Percentiles rank a stretch among this genome's conserved stretches.
These are phyloP conservation scores for Eupithecia pulchellata DNA, from an alignment of 2,888 invertebrate genomes.

Conservation along the genomic window DNA sequence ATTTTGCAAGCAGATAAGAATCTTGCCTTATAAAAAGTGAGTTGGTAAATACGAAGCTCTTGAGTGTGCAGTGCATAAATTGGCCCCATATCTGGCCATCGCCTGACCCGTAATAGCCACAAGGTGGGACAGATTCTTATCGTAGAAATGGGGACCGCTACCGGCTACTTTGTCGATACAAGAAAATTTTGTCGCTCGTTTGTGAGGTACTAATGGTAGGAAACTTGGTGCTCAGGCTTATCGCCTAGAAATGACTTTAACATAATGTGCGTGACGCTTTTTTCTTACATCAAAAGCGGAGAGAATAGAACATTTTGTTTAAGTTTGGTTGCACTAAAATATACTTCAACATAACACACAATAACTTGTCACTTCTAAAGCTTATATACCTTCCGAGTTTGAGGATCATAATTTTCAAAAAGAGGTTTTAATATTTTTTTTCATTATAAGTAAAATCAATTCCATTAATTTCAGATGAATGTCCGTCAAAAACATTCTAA, in stretches of 20 bases:
- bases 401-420: not conserved
- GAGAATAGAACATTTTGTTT: not conserved
- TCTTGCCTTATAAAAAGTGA: slow-evolving; percentile 70
- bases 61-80: slow-evolving; percentile 81
- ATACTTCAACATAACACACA: not conserved
- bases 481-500: not conserved
- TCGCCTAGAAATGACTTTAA: slow-evolving; percentile 22
- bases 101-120: slow-evolving; percentile 79
- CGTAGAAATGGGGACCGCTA: slow-evolving; percentile 73
- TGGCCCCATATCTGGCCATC: slow-evolving; percentile 77
- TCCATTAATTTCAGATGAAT: not conserved
- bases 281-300: not conserved
- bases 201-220: slow-evolving; percentile 50
- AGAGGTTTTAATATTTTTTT: not conserved
- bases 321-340: not conserved
- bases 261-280: slow-evolving; percentile 9
- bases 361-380: not conserved
- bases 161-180: slow-evolving; percentile 75
- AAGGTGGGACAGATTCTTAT: slow-evolving; percentile 82
- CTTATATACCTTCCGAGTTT: not conserved
- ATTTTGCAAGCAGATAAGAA: slow-evolving; percentile 71
- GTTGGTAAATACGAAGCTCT: slow-evolving; percentile 69
- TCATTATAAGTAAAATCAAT: not conserved
- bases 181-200: slow-evolving; percentile 74
- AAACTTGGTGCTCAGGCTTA: slow-evolving; percentile 30